Percentiles rank a stretch among this genome's conserved stretches.
Conservation (phyloP, 2,888 invertebrate genomes). For the Scaptomyza flava region DNA sequence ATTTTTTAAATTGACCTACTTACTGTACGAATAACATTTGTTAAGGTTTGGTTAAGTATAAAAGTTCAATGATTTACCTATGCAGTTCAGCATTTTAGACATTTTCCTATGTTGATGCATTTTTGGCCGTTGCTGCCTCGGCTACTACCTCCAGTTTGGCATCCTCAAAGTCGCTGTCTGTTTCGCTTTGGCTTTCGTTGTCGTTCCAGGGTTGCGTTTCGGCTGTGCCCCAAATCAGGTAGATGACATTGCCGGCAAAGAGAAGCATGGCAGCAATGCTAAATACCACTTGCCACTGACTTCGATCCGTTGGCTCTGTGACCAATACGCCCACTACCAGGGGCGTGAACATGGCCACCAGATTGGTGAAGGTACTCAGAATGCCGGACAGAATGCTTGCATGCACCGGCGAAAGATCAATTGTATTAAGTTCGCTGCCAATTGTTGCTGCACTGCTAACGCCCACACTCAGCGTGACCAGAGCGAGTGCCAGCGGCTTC, state of each 20-base stretch:
- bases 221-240: constrained; percentile 88
- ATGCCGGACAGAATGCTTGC: constrained; percentile 88
- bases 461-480: constrained; percentile 86
- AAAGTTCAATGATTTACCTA: neutral
- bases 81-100: too few species aligned
- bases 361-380: constrained; percentile 86
- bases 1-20: neutral
- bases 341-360: constrained; percentile 87
- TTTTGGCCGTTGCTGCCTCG: constrained; percentile 1
- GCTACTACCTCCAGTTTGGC: constrained; percentile 45
- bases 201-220: constrained; percentile 88
- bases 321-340: constrained; percentile 86
- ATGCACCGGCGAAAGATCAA: constrained; percentile 88
- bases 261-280: constrained; percentile 88
- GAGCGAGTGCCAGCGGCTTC: constrained; percentile 83
- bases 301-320: constrained; percentile 83
- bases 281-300: constrained; percentile 90
- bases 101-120: neutral
- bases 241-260: constrained; percentile 88
- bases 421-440: constrained; percentile 86
- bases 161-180: constrained; percentile 39
- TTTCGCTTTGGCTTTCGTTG: constrained; percentile 82
- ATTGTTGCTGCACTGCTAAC: constrained; percentile 80
- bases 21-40: neutral
- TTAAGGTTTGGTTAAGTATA: constrained; percentile 11